Conservation (phyloP, 2,888 invertebrate species). For the Parnassius smintheus region DNA sequence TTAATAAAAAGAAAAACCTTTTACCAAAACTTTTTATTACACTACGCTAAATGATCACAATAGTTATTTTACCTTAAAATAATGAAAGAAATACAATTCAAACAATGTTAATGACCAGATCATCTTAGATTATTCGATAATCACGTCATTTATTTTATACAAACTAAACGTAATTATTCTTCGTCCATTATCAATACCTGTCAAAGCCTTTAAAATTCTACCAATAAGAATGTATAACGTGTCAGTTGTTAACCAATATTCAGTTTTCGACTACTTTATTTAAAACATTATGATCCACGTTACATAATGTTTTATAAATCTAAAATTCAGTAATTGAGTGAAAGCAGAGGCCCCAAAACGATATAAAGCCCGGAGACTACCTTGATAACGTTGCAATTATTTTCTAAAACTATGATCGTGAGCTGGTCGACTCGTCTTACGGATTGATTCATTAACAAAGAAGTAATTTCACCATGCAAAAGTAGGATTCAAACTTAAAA, state of each 20-base stretch:
- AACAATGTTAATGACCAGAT: constrained; percentile 13
- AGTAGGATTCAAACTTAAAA: constrained; percentile 1
- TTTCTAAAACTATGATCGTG: not conserved
- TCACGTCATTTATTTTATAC: constrained; percentile 26
- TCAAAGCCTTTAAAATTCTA: not conserved
- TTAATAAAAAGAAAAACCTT: constrained; percentile 16
- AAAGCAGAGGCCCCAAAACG: not conserved
- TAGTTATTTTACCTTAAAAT: constrained; percentile 25
- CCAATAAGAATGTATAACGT: too few species aligned
- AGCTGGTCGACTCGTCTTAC: constrained; percentile 7
- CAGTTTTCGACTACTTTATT: too few species aligned
- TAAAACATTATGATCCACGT: too few species aligned
- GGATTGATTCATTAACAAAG: not conserved
- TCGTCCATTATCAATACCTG: not conserved
- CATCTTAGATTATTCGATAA: constrained; percentile 1
- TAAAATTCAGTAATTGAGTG: too few species aligned
- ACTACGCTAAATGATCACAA: constrained; percentile 36
- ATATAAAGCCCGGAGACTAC: not conserved
- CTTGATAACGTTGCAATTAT: not conserved
- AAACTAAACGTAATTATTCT: not conserved
- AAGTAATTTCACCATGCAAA: constrained; percentile 2
- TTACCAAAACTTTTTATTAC: constrained; percentile 32
- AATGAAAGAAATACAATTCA: constrained; percentile 13
- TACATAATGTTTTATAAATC: too few species aligned
- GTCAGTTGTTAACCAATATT: too few species aligned